Conservation (phyloP, 2,113 vertebrate species). For the Ceuthmochares aereus region DNA sequence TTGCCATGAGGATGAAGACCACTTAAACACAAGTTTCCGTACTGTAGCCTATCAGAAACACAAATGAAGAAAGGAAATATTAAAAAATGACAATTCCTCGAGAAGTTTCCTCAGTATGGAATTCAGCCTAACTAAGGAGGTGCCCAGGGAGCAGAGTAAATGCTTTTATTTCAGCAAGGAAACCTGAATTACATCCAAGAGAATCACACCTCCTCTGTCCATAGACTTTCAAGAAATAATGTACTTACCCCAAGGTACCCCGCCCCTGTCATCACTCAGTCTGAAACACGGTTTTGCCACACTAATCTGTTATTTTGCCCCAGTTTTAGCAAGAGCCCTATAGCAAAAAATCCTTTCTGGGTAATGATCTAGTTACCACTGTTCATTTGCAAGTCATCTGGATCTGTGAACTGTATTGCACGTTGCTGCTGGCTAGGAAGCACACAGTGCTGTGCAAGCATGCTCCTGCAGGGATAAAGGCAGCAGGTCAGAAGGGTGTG, state of each 20-base stretch:
- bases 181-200: neutral
- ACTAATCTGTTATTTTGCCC: neutral
- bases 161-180: neutral
- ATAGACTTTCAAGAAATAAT: neutral
- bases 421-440: neutral
- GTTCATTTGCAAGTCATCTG: neutral
- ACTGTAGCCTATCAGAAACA: neutral
- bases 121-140: neutral
- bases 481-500: neutral
- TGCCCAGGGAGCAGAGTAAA: neutral
- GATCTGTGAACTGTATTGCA: neutral
- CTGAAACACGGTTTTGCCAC: neutral
- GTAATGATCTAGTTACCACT: neutral
- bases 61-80: neutral
- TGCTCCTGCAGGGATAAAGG: fast-evolving
- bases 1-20: neutral
- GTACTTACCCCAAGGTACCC: neutral
- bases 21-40: neutral
- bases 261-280: neutral
- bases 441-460: fast-evolving
- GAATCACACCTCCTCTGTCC: neutral
- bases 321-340: neutral
- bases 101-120: neutral
- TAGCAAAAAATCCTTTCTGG: neutral
- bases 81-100: neutral